A percentile compares a stretch with the other conserved stretches of the same genome.
phyloP scores from a whole-genome alignment of 1,140 invertebrate genomes.

The Listronotus bonariensis region DNA sequence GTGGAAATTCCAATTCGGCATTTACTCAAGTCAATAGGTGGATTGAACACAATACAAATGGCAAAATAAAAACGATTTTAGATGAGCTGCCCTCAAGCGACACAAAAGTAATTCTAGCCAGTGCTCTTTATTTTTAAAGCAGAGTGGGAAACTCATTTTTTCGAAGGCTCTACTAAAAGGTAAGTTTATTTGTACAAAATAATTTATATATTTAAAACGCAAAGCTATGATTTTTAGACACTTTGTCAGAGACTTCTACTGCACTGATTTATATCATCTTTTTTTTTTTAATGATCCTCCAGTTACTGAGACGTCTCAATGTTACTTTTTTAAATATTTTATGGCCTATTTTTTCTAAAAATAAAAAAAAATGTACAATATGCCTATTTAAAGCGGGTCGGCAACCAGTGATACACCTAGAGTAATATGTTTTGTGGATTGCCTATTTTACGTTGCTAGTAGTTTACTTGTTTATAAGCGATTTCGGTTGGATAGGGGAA shows the following conservation, averaged over 20 bases:
- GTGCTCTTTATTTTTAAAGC: conserved; percentile 80
- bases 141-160: conserved; percentile 74
- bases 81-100: conserved; percentile 53
- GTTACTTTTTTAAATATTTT: too few relatives aligned
- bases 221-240: background rate
- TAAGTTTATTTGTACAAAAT: background rate
- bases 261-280: too few relatives aligned
- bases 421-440: too few relatives aligned
- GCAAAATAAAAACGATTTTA: conserved; percentile 68
- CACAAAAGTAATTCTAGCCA: conserved; percentile 71
- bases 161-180: conserved; percentile 58
- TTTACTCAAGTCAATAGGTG: conserved; percentile 67
- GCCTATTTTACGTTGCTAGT: too few relatives aligned
- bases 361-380: too few relatives aligned
- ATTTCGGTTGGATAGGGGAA: too few relatives aligned
- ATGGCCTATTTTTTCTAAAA: background rate
- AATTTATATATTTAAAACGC: background rate
- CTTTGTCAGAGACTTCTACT: too few relatives aligned
- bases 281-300: too few relatives aligned
- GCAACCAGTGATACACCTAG: too few relatives aligned
- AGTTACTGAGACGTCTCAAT: too few relatives aligned
- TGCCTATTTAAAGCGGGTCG: too few relatives aligned
- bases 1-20: conserved; percentile 53
- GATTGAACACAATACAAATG: conserved; percentile 67
- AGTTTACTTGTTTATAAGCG: too few relatives aligned